Conservation (phyloP, 2,888 invertebrate genomes). For the Protophormia terraenovae region DNA sequence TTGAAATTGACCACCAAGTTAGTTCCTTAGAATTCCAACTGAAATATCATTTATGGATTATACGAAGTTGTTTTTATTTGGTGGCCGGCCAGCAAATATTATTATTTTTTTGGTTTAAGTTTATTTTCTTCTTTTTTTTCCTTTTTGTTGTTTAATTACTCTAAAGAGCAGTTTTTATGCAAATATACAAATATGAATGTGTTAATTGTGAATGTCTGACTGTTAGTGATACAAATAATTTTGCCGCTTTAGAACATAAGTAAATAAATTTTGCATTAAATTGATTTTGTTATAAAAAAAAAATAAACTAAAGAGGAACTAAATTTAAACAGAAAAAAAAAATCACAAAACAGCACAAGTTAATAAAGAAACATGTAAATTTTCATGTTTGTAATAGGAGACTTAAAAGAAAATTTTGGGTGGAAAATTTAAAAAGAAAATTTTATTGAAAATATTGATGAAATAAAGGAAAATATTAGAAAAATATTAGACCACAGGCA, state of each 20-base stretch:
- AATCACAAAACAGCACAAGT: constrained; percentile 1
- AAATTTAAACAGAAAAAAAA: neutral
- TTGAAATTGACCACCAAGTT: constrained; percentile 62
- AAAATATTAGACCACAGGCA: no score
- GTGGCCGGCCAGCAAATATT: constrained; percentile 33
- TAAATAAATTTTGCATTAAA: constrained; percentile 59
- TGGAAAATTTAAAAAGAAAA: neutral
- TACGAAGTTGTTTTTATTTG: constrained; percentile 13
- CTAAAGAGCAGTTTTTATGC: constrained; percentile 15
- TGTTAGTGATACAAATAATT: constrained; percentile 8
- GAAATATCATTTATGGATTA: constrained; percentile 48
- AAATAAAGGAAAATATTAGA: no score
- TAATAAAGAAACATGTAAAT: constrained; percentile 14
- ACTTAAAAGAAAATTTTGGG: constrained; percentile 1
- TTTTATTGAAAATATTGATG: no score
- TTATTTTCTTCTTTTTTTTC: neutral
- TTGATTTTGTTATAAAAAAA: constrained; percentile 28
- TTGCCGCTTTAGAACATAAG: constrained; percentile 55
- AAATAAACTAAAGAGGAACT: neutral
- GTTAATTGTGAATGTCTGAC: neutral
- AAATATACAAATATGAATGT: constrained; percentile 11
- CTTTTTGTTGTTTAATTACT: constrained; percentile 42
- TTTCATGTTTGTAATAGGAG: neutral
- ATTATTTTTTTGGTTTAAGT: no score
- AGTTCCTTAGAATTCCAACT: constrained; percentile 59